Evolutionary conservation across 2,888 invertebrate genomes (phyloP), one percentile per base, ranked within the genome.

Genomic region (Acanthosoma haemorrhoidale): DNA sequence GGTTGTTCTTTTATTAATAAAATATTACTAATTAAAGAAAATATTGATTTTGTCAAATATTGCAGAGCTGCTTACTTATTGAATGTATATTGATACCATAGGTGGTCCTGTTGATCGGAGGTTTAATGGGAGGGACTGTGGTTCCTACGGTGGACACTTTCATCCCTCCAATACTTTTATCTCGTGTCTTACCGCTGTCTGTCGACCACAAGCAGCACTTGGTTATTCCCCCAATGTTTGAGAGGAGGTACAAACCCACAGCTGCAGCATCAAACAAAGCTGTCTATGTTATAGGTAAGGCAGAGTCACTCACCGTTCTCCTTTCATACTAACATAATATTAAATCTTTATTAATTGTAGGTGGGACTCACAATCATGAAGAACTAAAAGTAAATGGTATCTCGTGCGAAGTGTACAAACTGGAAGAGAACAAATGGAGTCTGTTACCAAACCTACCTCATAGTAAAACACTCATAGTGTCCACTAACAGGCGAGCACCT

Each of bases 311-410:
- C 2, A n/a, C n/a, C n/a, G n/a, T n/a, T n/a, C n/a, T n/a, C n/a
- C n/a, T n/a, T n/a, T n/a, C n/a, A n/a, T n/a, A n/a, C n/a, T n/a
- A n/a, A n/a, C n/a, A n/a, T n/a, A n/a, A n/a, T n/a, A n/a, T n/a
- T n/a, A n/a, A n/a, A n/a, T n/a, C n/a, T n/a, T n/a, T n/a, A n/a
- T n/a, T n/a, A 11, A 32, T 38, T 64, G 21, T 25, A 67, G 67
- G 67, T 51, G 67, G 67, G 6, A 67, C 67, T 2, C 67, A 67
- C n/a, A 43, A 67, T 13, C 57, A 57, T 13, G 43, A 57, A 57
- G 67, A 67, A 29, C 41, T 64, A 11, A 64, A 29, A 31, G 29
- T 31, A 1, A 57, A 57, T 31, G 67, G 57, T 29, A 57, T 67
- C 4, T 32, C 51, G 11, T 67, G 67, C 34, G 67, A 67, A 43